Conservation (phyloP, 2,888 invertebrate genomes). For the Drosophila koepferae region DNA sequence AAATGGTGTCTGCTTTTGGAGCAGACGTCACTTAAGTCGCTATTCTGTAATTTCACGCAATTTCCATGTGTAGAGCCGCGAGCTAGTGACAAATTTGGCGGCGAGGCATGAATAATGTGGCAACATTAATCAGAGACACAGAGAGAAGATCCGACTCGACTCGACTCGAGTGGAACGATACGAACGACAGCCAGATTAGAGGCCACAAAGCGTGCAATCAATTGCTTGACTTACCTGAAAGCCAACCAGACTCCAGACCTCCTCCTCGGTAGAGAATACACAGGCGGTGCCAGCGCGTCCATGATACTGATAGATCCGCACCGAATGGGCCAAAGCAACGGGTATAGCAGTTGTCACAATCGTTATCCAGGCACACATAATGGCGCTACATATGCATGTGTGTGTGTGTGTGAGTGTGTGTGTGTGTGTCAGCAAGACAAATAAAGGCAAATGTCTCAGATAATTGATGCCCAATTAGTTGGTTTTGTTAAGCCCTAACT, state of each 20-base stretch:
- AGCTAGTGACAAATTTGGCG: conserved; percentile 46
- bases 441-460: background rate
- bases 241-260: conserved; percentile 86
- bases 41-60: conserved; percentile 44
- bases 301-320: conserved; percentile 88
- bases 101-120: conserved; percentile 45
- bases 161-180: background rate
- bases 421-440: background rate
- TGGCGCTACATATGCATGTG: conserved; percentile 86
- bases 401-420: conserved; percentile 35
- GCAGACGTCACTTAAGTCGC: conserved; percentile 29
- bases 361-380: conserved; percentile 92
- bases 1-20: conserved; percentile 7
- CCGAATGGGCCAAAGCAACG: conserved; percentile 91
- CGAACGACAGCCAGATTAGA: conserved; percentile 28
- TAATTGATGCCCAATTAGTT: conserved; percentile 6
- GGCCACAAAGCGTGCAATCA: conserved; percentile 44
- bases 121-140: conserved; percentile 44
- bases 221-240: conserved; percentile 83
- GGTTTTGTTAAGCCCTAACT: background rate
- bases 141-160: too few species aligned
- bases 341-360: conserved; percentile 92
- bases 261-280: conserved; percentile 88
- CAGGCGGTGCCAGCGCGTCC: conserved; percentile 89
- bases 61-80: conserved; percentile 26